Base-by-base conservation (phyloP, 2,113 vertebrate genomes). In the Morone saxatilis region DNA sequence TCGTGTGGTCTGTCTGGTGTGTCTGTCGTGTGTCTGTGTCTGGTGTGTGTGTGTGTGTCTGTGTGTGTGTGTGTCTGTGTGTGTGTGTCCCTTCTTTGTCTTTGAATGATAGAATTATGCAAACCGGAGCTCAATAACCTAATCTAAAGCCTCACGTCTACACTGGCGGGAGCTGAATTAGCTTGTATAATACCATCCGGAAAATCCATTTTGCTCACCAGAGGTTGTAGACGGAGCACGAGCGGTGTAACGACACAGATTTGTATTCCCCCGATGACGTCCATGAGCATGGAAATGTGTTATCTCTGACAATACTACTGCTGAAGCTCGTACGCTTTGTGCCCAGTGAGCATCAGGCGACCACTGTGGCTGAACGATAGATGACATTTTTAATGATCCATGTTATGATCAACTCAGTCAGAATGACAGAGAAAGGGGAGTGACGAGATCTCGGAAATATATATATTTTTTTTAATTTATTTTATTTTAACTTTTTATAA, bases 181-280 rank as follows among this genome's bases (percentile, higher is more conserved):
- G 62, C 31, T 65, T 65, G 25, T 54, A 54, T 61, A 78, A 87
- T 78, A 22, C 45, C 60, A 78, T 40, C 25, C 7, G 16, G 61
- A 83, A 87, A 90, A 88, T 90, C 63, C 11, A 22, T 80, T 91
- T 84, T 53, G 51, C 76, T 60, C 68, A n/a, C 38, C 38, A 66
- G 69, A 73, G 78, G 73, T 87, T 83, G 54, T 43, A 83, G 76
- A 83, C 70, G 38, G 76, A 76, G 53, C 48, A 47, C 8, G 1
- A 56, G 38, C 36, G 66, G 53, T 57, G 66, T 65, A 48, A 71
- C 59, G 62, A 56, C 40, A 76, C 4, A 3, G 67, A 75, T 85
- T 80, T 80, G 11, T 74, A 54, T 48, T 69, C 22, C 65, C 48
- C 25, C n/a, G 71, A 9, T 76, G 70, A 76, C n/a, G 76, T 68